Percentiles rank a stretch among this genome's conserved stretches.
phyloP scores from a whole-genome alignment of 1,140 invertebrate species.

The Apis cerana region DNA sequence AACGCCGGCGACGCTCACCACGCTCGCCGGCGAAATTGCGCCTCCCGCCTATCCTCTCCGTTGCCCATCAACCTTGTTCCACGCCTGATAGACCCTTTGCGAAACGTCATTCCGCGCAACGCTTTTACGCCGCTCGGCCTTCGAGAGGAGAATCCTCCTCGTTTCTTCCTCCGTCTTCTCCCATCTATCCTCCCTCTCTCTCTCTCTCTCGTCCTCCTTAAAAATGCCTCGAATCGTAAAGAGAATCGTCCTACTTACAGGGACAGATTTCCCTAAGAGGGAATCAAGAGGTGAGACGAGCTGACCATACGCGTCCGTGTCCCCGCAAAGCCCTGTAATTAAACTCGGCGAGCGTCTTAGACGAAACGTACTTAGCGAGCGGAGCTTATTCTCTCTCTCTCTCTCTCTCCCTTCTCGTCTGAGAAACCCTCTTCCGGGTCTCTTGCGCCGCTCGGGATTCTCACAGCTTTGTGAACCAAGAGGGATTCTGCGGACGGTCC shows the following conservation, averaged over 20 bases:
- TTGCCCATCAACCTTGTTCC: conserved; percentile 78
- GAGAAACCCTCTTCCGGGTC: conserved; percentile 26
- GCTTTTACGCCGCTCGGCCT: conserved; percentile 72
- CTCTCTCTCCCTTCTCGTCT: conserved; percentile 23
- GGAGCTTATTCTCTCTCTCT: conserved; percentile 53
- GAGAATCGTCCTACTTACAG: no score
- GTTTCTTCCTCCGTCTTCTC: background rate
- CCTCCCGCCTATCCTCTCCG: conserved; percentile 69
- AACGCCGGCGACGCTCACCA: conserved; percentile 69
- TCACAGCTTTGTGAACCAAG: conserved; percentile 47
- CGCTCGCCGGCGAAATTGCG: conserved; percentile 74
- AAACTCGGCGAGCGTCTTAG: conserved; percentile 73
- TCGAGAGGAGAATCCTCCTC: conserved; percentile 21
- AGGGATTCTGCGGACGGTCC: conserved; percentile 37
- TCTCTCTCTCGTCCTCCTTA: background rate
- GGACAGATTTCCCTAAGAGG: no score
- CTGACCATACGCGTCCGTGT: conserved; percentile 48
- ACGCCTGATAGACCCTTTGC: conserved; percentile 79
- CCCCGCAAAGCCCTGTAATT: conserved; percentile 74
- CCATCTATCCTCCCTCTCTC: background rate
- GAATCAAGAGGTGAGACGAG: no score
- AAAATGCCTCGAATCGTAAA: no score
- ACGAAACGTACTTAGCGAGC: conserved; percentile 72
- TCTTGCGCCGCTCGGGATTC: conserved; percentile 13
- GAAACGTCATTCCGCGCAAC: conserved; percentile 74